Evolutionary conservation across 2,797 vertebrate genomes (phyloP), one percentile per base, ranked within the genome.

Genomic region (Corythornis leucogaster): DNA sequence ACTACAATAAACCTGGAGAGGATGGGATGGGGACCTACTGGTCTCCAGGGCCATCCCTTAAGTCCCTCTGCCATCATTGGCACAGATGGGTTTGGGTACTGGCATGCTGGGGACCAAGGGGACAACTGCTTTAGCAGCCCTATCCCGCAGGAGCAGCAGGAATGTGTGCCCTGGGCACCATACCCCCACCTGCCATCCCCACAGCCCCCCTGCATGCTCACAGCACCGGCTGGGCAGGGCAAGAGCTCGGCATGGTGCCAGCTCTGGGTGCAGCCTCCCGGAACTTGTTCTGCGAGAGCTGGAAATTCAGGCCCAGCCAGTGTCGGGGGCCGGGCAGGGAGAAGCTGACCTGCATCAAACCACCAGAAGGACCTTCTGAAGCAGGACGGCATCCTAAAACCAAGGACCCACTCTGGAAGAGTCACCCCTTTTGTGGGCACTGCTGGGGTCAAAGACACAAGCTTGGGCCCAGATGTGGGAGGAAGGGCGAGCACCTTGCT

Each of bases 151-250:
- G 53, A 54, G 30, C 53, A n/a, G 26, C 62, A 81, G 58, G 22
- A 57, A 33, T 12, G 2, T 24, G 42, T 48, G 12, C 22, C 50
- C 62, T 3, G 26, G 40, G 55, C 33, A 40, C 30, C 38, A 33
- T 22, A 33, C 33, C 9, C 22, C 28, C 46, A 12, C 26, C 4
- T 0, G 0, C 28, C 26, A 16, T 5, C 48, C 63, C 43, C 1
- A 2, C 11, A 22, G 54, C 38, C 5, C 2, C 9, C 64, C 8
- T 0, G 1, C 43, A 24, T 0, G 0, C 55, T 54, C 42, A 20
- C 2, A 2, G 28, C 43, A 15, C 76, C 0, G 0, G 40, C 42
- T 16, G 15, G 82, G 54, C 59, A 55, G 1, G 0, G 35, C 9
- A 6, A 28, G 33, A 50, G 24, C 64, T 85, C 0, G 2, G 85